These are phyloP conservation scores for Drosophila repleta DNA, from an alignment of 1,140 invertebrate species.

Conservation along the genomic window DNA sequence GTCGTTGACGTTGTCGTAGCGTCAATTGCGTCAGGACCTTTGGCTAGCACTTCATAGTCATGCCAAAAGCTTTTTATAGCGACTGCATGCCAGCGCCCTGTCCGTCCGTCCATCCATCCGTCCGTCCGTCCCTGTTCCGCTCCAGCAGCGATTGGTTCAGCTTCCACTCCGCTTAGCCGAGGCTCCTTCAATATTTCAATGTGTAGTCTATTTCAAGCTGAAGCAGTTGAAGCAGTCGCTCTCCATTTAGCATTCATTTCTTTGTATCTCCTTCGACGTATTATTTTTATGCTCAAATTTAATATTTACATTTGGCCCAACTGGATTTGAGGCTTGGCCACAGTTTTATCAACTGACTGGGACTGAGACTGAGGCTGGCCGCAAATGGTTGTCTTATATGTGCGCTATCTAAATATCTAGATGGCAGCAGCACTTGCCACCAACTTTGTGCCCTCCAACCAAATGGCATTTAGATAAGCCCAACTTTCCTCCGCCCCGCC, in stretches of 20 bases:
- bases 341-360: constrained; percentile 37
- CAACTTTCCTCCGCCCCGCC: constrained; percentile 4
- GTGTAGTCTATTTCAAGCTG: constrained; percentile 4
- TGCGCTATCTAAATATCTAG: constrained; percentile 22
- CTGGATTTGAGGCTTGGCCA: constrained; percentile 60
- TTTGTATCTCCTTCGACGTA: constrained; percentile 35
- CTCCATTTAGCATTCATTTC: constrained; percentile 13
- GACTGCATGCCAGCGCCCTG: too few relatives aligned
- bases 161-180: too few relatives aligned
- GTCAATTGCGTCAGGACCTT: constrained; percentile 72
- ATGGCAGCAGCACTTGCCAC: constrained; percentile 21
- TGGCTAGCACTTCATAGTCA: constrained; percentile 71
- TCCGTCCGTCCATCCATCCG: too few relatives aligned
- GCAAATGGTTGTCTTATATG: constrained; percentile 21
- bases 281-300: constrained; percentile 79
- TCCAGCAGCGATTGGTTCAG: too few relatives aligned
- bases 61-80: constrained; percentile 49
- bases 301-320: constrained; percentile 78
- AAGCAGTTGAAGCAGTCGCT: constrained; percentile 1
- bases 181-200: too few relatives aligned
- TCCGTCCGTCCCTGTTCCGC: too few relatives aligned
- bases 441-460: constrained; percentile 41
- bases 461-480: constrained; percentile 78
- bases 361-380: constrained; percentile 23
- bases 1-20: constrained; percentile 37